Base-by-base conservation (phyloP, 2,888 invertebrate genomes). In the Limulus polyphemus region DNA sequence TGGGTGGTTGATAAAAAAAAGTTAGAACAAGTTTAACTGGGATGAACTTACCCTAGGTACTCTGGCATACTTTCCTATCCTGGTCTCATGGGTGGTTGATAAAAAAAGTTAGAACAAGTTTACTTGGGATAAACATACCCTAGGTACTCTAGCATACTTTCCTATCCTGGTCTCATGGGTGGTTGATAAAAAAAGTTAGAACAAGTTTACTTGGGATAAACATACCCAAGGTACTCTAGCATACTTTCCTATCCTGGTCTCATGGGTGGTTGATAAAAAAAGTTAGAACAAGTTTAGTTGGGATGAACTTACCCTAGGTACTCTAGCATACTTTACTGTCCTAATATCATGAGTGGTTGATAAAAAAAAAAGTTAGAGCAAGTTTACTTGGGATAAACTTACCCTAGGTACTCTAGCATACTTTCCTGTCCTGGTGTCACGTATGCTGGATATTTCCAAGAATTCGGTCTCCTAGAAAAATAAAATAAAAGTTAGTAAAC, bases 341-440 rank as follows among this genome's bases (percentile, higher is more conserved):
- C n/a, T n/a, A n/a, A n/a, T n/a, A n/a, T n/a, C n/a, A n/a, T n/a
- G n/a, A n/a, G n/a, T n/a, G n/a, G n/a, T n/a, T n/a, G n/a, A n/a
- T n/a, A n/a, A n/a, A n/a, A n/a, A n/a, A n/a, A n/a, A n/a, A n/a
- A n/a, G n/a, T n/a, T n/a, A n/a, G n/a, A n/a, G n/a, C 32, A 32
- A 32, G 32, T 32, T 32, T 32, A 32, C 7, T 32, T 32, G 3
- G 32, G 3, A 32, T 32, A 49, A 55, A 60, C 70, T 69, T 77
- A 92, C 93, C 84, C 92, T 94, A 59, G 94, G 94, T 73, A 90
- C 83, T 79, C 89, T 90, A 62, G 94, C 93, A 78, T 87, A 85
- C 75, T 83, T 84, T 71, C 92, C 94, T 55, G 91, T 93, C 71
- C 95, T 82, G 32, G 91, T 88, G 78, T 97, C 95, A 69, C 94